These are phyloP conservation scores for Anoura caudifer DNA, from an alignment of 2,113 vertebrate genomes.

Conservation along the genomic window DNA sequence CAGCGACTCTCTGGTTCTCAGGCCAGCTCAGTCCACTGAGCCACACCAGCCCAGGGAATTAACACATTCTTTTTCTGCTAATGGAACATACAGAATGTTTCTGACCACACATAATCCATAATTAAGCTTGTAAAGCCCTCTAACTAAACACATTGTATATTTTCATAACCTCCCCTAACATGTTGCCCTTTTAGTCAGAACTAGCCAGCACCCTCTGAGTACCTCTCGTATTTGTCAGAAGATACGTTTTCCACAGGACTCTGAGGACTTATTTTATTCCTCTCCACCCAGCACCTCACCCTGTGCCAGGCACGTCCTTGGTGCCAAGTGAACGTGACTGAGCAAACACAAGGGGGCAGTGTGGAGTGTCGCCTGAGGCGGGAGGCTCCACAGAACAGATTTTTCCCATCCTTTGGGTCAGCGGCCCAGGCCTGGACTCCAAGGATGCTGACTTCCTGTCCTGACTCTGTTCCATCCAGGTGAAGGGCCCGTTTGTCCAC, in stretches of 20 bases:
- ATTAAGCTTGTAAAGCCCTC: background rate
- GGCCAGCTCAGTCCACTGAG: too few relatives aligned
- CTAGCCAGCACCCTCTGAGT: accelerated
- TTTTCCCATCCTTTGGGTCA: accelerated
- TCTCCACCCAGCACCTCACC: background rate
- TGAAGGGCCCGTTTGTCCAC: conserved; percentile 90
- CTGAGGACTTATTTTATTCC: accelerated
- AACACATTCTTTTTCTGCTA: background rate
- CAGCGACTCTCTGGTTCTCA: too few relatives aligned
- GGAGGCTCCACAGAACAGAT: background rate
- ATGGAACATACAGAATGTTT: accelerated
- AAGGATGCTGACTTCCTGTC: accelerated
- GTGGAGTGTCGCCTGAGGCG: background rate
- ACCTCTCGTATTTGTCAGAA: background rate
- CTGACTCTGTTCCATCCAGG: conserved; percentile 74
- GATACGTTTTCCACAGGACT: background rate
- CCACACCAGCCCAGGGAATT: too few relatives aligned
- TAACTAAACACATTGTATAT: background rate
- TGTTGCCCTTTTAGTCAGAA: background rate
- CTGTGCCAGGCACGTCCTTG: accelerated
- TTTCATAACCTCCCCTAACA: accelerated
- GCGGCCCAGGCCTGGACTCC: accelerated
- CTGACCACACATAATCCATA: accelerated
- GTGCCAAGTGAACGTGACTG: background rate
- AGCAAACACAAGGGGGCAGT: background rate